Conservation (phyloP, 2,113 vertebrate genomes). For the Alligator sinensis region DNA sequence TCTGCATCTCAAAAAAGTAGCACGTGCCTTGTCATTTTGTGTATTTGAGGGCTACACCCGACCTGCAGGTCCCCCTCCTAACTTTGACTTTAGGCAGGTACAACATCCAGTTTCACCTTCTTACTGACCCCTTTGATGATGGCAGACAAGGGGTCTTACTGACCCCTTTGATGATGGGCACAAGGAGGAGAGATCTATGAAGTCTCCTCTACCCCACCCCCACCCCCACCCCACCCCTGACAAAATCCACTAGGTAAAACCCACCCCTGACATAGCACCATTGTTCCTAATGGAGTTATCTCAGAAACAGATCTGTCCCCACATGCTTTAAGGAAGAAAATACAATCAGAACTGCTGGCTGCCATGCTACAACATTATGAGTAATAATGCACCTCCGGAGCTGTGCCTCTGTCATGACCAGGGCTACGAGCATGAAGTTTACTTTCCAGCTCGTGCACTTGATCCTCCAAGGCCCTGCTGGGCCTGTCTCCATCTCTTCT, state of each 20-base stretch:
- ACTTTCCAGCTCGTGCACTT: background rate
- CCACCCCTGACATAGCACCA: background rate
- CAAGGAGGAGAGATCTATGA: background rate
- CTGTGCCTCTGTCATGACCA: background rate
- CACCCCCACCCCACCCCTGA: too few species aligned
- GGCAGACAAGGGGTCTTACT: background rate
- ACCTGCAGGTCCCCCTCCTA: background rate
- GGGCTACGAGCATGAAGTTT: background rate
- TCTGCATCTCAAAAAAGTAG: background rate
- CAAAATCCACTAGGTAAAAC: fast-evolving
- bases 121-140: background rate
- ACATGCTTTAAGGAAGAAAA: background rate
- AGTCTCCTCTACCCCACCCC: background rate
- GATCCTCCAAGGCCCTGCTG: background rate
- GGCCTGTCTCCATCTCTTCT: background rate
- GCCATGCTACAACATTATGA: background rate
- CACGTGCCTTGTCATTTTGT: fast-evolving
- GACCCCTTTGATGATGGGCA: background rate
- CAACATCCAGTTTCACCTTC: background rate
- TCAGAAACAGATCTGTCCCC: background rate
- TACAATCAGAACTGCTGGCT: background rate
- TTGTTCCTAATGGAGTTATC: background rate
- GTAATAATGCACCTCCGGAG: fast-evolving
- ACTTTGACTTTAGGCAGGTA: background rate
- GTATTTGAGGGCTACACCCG: background rate